Evolutionary conservation across 2,113 vertebrate genomes (phyloP).

Genomic region (Pseudorectes ferrugineus): DNA sequence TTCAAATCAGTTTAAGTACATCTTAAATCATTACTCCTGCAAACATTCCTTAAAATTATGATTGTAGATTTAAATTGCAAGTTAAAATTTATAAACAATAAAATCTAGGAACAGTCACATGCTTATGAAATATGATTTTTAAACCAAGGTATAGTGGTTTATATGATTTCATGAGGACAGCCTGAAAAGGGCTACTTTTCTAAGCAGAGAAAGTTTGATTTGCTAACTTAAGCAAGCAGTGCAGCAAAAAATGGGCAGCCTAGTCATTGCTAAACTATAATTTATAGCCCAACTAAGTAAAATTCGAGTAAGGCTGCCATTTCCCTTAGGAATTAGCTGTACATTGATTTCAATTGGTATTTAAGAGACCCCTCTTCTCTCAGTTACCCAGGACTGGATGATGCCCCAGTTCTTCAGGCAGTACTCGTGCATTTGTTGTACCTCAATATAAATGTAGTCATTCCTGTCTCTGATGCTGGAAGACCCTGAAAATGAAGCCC

Average conservation of each 20-base stretch:
- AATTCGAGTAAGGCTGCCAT: neutral
- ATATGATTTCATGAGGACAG: neutral
- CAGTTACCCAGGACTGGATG: neutral
- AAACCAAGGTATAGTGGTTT: neutral
- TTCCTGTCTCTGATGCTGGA: neutral
- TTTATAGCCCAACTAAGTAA: neutral
- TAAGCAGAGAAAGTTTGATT: neutral
- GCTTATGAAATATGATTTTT: neutral
- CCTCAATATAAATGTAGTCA: neutral
- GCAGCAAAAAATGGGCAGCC: neutral
- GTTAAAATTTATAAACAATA: neutral
- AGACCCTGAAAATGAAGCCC: neutral
- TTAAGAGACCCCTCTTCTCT: neutral
- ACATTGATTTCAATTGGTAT: neutral
- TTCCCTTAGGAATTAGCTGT: neutral
- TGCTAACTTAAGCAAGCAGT: neutral
- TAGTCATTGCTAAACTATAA: neutral
- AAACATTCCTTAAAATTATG: neutral
- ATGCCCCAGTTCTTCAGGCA: neutral
- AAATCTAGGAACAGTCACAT: neutral
- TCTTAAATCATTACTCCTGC: neutral
- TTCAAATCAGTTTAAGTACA: neutral
- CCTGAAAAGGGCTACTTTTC: neutral
- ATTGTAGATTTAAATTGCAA: rapidly evolving
- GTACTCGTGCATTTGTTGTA: neutral